Percentiles rank a stretch among this genome's conserved stretches.
Conservation (phyloP, 2,888 invertebrate species). For the Panzeria rudis region DNA sequence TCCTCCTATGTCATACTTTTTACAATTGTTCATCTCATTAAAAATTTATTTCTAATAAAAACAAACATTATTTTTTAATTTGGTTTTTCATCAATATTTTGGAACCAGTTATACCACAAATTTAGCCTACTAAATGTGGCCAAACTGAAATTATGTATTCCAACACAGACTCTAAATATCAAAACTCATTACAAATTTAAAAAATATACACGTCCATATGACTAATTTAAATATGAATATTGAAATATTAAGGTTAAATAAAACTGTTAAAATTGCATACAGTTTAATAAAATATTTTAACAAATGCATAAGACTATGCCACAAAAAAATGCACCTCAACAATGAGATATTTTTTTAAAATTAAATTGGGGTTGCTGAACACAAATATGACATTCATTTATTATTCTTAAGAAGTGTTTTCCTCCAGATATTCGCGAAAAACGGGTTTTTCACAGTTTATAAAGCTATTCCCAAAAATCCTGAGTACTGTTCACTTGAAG, state of each 20-base stretch:
- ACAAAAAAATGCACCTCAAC: too few relatives aligned
- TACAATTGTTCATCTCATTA: not conserved
- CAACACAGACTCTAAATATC: not conserved
- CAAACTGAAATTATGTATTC: conserved; percentile 1
- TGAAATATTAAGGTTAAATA: conserved; percentile 63
- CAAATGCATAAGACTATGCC: too few relatives aligned
- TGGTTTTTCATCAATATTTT: conserved; percentile 15
- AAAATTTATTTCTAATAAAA: not conserved
- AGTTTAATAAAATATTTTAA: not conserved
- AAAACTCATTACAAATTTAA: conserved; percentile 31
- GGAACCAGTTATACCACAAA: conserved; percentile 35
- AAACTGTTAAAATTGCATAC: not conserved
- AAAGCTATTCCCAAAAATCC: too few relatives aligned
- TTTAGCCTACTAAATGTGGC: conserved; percentile 3
- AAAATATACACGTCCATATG: not conserved
- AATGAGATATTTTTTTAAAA: too few relatives aligned
- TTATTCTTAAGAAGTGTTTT: too few relatives aligned
- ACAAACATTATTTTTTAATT: not conserved
- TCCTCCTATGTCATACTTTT: not conserved
- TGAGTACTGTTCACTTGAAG: too few relatives aligned
- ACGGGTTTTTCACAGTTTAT: too few relatives aligned
- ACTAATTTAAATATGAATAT: conserved; percentile 23
- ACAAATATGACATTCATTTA: too few relatives aligned
- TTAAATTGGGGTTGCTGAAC: too few relatives aligned
- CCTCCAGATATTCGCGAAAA: too few relatives aligned